These are phyloP conservation scores for Epizoanthus illoricatus DNA, from an alignment of 92 coral and sea anemone genomes.

Conservation along the genomic window DNA sequence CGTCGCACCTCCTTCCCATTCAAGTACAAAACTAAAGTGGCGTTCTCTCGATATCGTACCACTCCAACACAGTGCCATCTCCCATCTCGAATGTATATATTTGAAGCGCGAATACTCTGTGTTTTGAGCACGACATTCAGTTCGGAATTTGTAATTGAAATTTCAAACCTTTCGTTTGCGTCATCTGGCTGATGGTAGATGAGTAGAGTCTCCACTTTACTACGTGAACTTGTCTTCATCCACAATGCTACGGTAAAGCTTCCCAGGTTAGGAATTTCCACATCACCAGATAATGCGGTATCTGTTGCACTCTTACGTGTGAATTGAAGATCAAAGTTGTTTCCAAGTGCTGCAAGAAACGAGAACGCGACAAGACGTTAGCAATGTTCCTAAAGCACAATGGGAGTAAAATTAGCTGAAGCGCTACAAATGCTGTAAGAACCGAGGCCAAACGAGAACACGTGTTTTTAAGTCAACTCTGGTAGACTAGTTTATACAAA, in stretches of 20 bases:
- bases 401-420: no score
- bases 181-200: slow-evolving; percentile 48
- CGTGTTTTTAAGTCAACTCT: no score
- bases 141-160: slow-evolving; percentile 39
- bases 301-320: slow-evolving; percentile 10
- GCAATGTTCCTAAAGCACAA: no score
- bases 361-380: no score
- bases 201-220: slow-evolving; percentile 48
- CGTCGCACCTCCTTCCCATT: slow-evolving; percentile 34
- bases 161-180: slow-evolving; percentile 41
- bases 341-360: slow-evolving; percentile 43
- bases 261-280: slow-evolving; percentile 32
- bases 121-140: slow-evolving; percentile 41
- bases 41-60: slow-evolving; percentile 35
- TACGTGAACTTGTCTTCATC: slow-evolving; percentile 44
- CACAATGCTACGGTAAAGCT: slow-evolving; percentile 51
- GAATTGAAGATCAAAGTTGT: slow-evolving; percentile 46
- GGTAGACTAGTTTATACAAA: no score
- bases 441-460: no score
- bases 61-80: slow-evolving; percentile 59
- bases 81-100: slow-evolving; percentile 42
- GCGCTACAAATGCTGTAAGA: no score
- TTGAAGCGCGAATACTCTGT: slow-evolving; percentile 29
- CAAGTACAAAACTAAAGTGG: slow-evolving; percentile 31
- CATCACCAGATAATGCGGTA: slow-evolving; percentile 33